Evolutionary conservation across 2,113 vertebrate genomes (phyloP).

Genomic region (Prionailurus viverrinus): DNA sequence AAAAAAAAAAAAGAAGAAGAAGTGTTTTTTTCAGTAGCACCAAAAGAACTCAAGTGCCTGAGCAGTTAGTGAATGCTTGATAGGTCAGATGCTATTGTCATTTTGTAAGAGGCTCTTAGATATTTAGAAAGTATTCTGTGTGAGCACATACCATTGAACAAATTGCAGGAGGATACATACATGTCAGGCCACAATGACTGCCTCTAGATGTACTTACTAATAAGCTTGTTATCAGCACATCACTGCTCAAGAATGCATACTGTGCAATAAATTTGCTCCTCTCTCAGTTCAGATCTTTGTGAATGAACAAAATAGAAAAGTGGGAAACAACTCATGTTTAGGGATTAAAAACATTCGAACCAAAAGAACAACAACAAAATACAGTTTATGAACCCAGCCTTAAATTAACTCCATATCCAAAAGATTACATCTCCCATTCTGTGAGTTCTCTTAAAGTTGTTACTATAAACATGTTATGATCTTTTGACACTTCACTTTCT

Average conservation of each 20-base stretch:
- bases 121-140: slow-evolving; percentile 31
- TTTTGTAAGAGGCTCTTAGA: slow-evolving; percentile 12
- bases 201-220: background rate
- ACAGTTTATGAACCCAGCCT: background rate
- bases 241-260: background rate
- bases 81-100: background rate
- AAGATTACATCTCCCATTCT: background rate
- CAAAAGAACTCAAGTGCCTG: background rate
- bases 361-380: background rate
- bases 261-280: background rate
- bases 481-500: slow-evolving; percentile 66
- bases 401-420: background rate
- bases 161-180: background rate
- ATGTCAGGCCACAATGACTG: background rate
- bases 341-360: background rate
- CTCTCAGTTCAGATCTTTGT: background rate
- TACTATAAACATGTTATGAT: background rate
- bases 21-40: slow-evolving; percentile 33
- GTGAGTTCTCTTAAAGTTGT: slow-evolving; percentile 26
- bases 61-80: slow-evolving; percentile 20
- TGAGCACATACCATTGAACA: background rate
- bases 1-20: slow-evolving; percentile 41
- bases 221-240: background rate
- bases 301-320: background rate
- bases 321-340: background rate